Conservation (phyloP, 2,888 invertebrate genomes). For the Slavum lentiscoides region DNA sequence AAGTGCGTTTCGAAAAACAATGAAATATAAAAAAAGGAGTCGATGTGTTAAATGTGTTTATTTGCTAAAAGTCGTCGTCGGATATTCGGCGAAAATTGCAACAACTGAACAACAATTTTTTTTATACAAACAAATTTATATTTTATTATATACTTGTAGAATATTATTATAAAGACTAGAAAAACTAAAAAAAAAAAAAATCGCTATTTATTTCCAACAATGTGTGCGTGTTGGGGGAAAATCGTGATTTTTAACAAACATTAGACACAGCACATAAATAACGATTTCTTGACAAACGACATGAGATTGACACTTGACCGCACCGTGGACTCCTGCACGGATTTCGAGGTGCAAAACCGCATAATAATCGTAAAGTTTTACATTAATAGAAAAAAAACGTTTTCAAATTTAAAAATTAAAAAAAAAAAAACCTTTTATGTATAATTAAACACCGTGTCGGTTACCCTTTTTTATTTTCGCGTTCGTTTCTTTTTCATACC, state of each 20-base stretch:
- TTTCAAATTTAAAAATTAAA: too few species aligned
- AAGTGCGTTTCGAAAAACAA: too few species aligned
- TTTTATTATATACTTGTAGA: too few species aligned
- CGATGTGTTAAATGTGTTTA: too few species aligned
- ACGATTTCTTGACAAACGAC: constrained; percentile 33
- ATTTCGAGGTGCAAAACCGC: neutral
- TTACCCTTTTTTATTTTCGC: constrained; percentile 29
- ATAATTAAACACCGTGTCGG: constrained; percentile 16
- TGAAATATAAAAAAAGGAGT: too few species aligned
- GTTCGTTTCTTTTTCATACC: neutral
- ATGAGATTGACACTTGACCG: constrained; percentile 31
- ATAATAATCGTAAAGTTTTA: constrained; percentile 18
- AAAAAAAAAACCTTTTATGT: constrained; percentile 13
- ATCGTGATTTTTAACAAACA: constrained; percentile 16
- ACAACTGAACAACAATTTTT: too few species aligned
- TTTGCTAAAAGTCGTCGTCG: too few species aligned
- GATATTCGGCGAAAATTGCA: too few species aligned
- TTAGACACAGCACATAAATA: neutral
- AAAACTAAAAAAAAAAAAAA: too few species aligned
- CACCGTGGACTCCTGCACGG: neutral
- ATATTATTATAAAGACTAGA: too few species aligned
- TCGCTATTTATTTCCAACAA: too few species aligned
- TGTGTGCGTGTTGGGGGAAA: neutral
- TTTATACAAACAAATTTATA: too few species aligned
- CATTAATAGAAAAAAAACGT: neutral